Percentiles rank a stretch among this genome's conserved stretches.
Conservation (phyloP, 1,140 invertebrate species). For the Listronotus oregonensis region DNA sequence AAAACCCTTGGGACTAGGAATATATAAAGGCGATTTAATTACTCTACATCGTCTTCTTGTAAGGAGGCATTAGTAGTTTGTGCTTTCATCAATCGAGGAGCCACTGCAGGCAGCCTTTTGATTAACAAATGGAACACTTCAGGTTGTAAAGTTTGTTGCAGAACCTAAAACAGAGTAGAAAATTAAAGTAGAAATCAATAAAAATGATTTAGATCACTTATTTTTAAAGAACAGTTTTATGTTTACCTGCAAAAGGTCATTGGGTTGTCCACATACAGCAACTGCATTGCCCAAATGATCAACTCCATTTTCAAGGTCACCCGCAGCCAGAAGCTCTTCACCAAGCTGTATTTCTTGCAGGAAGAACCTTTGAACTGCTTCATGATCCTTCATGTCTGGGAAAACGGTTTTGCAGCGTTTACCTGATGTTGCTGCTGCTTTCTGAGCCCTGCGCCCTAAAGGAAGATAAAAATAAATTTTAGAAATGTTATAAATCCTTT, state of each 20-base stretch:
- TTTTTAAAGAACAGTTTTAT: too few relatives aligned
- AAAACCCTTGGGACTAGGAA: conserved; percentile 38
- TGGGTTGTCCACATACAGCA: conserved; percentile 93
- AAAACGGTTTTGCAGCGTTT: conserved; percentile 60
- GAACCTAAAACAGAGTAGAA: conserved; percentile 48
- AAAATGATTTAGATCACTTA: too few relatives aligned
- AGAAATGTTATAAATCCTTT: too few relatives aligned
- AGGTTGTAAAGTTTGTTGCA: conserved; percentile 83
- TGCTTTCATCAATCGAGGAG: conserved; percentile 50
- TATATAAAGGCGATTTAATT: conserved; percentile 29
- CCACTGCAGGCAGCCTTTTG: conserved; percentile 75
- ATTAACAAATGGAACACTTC: conserved; percentile 88
- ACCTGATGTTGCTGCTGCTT: conserved; percentile 53
- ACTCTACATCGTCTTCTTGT: conserved; percentile 56
- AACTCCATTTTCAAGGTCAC: conserved; percentile 87
- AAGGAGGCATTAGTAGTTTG: conserved; percentile 42
- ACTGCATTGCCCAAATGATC: conserved; percentile 95
- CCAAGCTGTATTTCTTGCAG: conserved; percentile 87
- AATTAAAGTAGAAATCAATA: not conserved
- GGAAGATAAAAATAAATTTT: conserved; percentile 1
- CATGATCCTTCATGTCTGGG: conserved; percentile 88
- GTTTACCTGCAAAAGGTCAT: conserved; percentile 77
- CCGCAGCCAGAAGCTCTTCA: conserved; percentile 84
- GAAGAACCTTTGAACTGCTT: conserved; percentile 92
- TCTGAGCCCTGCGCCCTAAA: conserved; percentile 63